phyloP scores from a whole-genome alignment of 1,140 invertebrate species.

The Tetramorium alpestre region DNA sequence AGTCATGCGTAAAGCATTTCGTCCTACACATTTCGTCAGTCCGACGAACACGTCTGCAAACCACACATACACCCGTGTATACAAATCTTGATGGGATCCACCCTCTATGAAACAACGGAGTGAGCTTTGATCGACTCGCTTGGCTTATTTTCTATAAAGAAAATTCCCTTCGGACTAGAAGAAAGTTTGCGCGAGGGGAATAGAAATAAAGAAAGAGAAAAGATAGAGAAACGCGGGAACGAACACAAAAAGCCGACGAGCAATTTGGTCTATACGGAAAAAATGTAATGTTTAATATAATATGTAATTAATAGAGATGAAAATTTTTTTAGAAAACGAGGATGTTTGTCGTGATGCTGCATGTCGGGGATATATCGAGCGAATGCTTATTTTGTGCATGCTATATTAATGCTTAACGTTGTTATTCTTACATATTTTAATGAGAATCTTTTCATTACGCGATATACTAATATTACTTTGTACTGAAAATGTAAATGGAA shows the following conservation, averaged over 20 bases:
- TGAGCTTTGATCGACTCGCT: slow-evolving; percentile 52
- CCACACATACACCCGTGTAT: slow-evolving; percentile 8
- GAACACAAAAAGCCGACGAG: background rate
- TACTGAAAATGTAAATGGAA: background rate
- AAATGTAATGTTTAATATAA: background rate
- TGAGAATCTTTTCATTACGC: background rate
- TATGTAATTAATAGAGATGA: background rate
- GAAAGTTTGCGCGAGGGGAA: slow-evolving; percentile 8
- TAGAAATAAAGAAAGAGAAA: slow-evolving; percentile 19
- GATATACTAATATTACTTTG: background rate
- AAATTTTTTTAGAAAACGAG: background rate
- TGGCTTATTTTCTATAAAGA: slow-evolving; percentile 53
- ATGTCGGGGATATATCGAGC: background rate
- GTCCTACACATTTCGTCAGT: slow-evolving; percentile 16
- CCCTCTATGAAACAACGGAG: slow-evolving; percentile 63
- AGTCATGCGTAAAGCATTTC: slow-evolving; percentile 62
- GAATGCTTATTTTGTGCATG: background rate
- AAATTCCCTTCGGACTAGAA: slow-evolving; percentile 32
- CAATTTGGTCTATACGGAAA: background rate
- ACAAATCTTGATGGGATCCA: slow-evolving; percentile 54
- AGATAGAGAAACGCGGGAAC: background rate
- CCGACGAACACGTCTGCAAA: slow-evolving; percentile 9
- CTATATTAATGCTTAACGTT: background rate
- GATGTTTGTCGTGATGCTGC: no score
- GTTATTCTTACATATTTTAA: background rate